Evolutionary conservation across 1,140 invertebrate genomes (phyloP).

Genomic region (Lamellibrachia luymesi): DNA sequence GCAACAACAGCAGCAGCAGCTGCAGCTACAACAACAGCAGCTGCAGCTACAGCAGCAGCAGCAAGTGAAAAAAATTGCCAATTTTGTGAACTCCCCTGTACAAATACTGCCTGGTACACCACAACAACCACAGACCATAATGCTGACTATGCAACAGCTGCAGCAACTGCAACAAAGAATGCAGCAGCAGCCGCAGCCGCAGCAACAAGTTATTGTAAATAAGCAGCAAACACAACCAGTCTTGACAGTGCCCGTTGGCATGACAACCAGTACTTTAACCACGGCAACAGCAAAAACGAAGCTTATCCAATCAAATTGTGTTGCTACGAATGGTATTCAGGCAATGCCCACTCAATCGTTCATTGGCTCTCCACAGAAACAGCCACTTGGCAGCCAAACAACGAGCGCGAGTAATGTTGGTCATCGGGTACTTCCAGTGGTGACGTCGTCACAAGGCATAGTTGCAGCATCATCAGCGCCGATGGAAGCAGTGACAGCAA

Average conservation of each 20-base stretch:
- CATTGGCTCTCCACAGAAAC: neutral
- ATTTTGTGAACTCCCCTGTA: constrained; percentile 16
- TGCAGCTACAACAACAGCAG: constrained; percentile 7
- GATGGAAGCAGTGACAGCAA: neutral
- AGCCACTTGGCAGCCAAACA: neutral
- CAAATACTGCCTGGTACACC: constrained; percentile 38
- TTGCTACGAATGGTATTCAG: neutral
- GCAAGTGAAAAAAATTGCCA: neutral
- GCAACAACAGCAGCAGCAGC: constrained; percentile 9
- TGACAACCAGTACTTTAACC: neutral
- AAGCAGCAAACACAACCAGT: constrained; percentile 20
- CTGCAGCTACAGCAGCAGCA: constrained; percentile 22
- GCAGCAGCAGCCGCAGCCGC: neutral
- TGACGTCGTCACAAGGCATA: neutral
- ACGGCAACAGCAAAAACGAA: neutral
- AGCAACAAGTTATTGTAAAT: constrained; percentile 28
- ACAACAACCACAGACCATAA: constrained; percentile 50
- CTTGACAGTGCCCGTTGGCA: constrained; percentile 10
- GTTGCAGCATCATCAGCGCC: neutral
- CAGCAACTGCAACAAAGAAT: constrained; percentile 22
- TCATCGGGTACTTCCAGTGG: neutral
- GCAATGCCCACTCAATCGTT: neutral
- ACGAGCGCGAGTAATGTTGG: neutral
- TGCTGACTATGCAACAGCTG: constrained; percentile 32
- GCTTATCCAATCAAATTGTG: neutral